Evolutionary conservation across 37 sponge, comb jelly and placozoan genomes (phyloP), one percentile per base, ranked within the genome.

Genomic region (Amphimedon queenslandica): DNA sequence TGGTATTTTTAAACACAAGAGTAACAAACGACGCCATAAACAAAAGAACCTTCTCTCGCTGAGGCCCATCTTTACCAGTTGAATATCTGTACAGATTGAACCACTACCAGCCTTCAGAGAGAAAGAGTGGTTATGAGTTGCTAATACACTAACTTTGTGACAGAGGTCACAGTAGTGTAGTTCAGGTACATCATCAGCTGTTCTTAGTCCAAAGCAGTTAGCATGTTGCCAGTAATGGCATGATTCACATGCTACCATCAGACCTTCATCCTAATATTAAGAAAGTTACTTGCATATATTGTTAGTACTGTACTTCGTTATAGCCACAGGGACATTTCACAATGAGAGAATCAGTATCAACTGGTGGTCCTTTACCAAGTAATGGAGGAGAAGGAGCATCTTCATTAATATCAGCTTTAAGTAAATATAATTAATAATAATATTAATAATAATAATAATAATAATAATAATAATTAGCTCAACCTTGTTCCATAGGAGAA

Each of bases 221-320:
- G 79, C 88, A 70, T 92, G 93, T 40, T 92, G 93, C 88, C 93
- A 88, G 25, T 43, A 57, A 23, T 65, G 72, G 65, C 93, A 92
- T 70, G 77, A 66, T 0, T 57, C 85, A 84, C 93, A 92, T 61
- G 69, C 53, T 42, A 92, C 71, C 85, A 92, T 92, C 76, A 83
- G 71, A 20, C 93, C 93, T 47, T 88, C 88, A 61, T 92, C 88
- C 88, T 88, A 65, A 21, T 27, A 61, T 25, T 63, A 30, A 13
- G 68, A 67, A 32, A 35, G 5, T 31, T 20, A 42, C 23, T 73
- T 10, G 38, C 51, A 18, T 55, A 34, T 20, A 21, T 6, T 6
- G 25, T 6, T 2, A 3, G 35, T 40, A 32, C 42, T 25, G 66
- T 20, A 87, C 88, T 79, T 88, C 83, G 47, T 82, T 73, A 24